Evolutionary conservation across 2,797 vertebrate species (phyloP).

Genomic region (Falco peregrinus): DNA sequence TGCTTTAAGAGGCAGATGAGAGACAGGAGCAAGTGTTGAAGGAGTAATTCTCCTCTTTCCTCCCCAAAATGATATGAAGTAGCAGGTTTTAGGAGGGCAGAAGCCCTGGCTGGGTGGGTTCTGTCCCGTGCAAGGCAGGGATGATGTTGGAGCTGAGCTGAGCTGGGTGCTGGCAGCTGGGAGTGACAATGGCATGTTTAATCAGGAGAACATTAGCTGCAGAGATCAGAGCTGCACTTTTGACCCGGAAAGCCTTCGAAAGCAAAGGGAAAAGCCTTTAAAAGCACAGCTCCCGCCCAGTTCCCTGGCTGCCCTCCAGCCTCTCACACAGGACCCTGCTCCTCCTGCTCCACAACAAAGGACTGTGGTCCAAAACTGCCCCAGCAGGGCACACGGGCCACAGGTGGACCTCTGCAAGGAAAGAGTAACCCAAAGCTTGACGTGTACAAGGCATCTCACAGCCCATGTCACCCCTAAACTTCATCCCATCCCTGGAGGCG

Average conservation of each 20-base stretch:
- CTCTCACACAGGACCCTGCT: neutral
- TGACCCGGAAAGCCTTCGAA: neutral
- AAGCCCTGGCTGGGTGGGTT: neutral
- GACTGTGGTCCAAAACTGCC: neutral
- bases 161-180: neutral
- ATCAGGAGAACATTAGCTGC: neutral
- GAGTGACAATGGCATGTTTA: fast-evolving
- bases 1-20: neutral
- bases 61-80: fast-evolving
- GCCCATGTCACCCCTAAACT: fast-evolving
- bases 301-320: neutral
- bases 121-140: neutral
- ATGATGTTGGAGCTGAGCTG: neutral
- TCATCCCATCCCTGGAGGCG: neutral
- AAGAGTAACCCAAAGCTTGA: fast-evolving
- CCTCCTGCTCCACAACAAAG: fast-evolving
- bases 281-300: neutral
- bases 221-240: neutral
- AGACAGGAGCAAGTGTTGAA: neutral
- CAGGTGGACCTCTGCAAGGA: neutral
- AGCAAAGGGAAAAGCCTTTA: neutral
- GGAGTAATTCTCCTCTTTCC: neutral
- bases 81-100: neutral
- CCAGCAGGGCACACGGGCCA: fast-evolving
- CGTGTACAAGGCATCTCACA: fast-evolving